Evolutionary conservation across 2,797 vertebrate genomes (phyloP).

Genomic region (Alosa sapidissima): DNA sequence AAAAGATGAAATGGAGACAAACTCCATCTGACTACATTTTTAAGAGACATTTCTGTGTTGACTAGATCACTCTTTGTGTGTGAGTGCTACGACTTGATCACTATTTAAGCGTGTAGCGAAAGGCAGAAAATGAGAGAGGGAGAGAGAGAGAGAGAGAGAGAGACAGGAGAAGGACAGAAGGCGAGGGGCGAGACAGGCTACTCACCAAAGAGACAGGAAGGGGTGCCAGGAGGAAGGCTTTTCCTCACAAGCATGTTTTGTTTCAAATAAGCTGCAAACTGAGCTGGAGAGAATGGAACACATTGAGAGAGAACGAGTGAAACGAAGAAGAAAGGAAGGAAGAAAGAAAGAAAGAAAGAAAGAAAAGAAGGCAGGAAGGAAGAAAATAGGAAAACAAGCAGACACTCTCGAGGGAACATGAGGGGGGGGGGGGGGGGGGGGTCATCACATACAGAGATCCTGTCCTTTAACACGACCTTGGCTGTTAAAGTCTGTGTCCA

Average conservation of each 20-base stretch:
- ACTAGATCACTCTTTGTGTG: not conserved
- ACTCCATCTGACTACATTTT: not conserved
- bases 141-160: not conserved
- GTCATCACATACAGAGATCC: not conserved
- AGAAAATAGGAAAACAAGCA: slow-evolving; percentile 34
- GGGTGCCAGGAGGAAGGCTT: slow-evolving; percentile 92
- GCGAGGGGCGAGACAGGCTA: slow-evolving; percentile 69
- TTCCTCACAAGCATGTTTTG: slow-evolving; percentile 99
- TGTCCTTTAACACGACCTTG: not conserved
- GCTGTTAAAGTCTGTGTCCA: not conserved
- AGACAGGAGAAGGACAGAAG: slow-evolving; percentile 43
- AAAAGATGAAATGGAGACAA: not conserved
- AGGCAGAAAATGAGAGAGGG: slow-evolving; percentile 24
- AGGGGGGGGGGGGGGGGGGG: not conserved
- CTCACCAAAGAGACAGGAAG: slow-evolving; percentile 98
- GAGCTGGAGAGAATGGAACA: slow-evolving; percentile 89
- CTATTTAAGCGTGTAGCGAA: slow-evolving; percentile 10
- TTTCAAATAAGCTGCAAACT: slow-evolving; percentile 99
- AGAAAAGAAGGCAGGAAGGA: slow-evolving; percentile 16
- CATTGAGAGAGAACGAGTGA: slow-evolving; percentile 66
- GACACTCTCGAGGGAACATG: slow-evolving; percentile 37
- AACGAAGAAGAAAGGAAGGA: slow-evolving; percentile 66
- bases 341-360: slow-evolving; percentile 50
- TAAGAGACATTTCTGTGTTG: not conserved
- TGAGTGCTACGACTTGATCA: not conserved